Base-by-base conservation (phyloP, 2,113 vertebrate species). In the Dryoscopus gambensis region DNA sequence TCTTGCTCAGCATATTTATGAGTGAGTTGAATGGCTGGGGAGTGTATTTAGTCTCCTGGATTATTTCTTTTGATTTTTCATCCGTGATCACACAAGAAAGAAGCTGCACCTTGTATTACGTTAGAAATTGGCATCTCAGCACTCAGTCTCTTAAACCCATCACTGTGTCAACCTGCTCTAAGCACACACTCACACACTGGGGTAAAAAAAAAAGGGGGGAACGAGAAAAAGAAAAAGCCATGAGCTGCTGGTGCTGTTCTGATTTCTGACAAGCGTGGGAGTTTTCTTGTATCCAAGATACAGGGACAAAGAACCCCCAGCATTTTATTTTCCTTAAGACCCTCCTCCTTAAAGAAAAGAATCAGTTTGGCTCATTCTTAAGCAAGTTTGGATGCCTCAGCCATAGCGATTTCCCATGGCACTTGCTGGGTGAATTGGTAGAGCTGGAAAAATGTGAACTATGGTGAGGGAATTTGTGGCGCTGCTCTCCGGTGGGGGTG, bases 221-320 rank as follows among this genome's bases (percentile, higher is more conserved):
- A 22, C 68, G 42, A 52, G 71, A 62, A 80, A 85, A 67, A 82
- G 55, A 71, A 91, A 93, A 89, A 90, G 68, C 83, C 83, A 4
- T 52, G 86, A 93, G 87, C 81, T 89, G 69, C 91, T 75, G 68
- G 78, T 91, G 93, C 94, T 91, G 93, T 57, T 91, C 94, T 94
- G 44, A 64, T 92, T 95, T 90, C 81, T 97, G 96, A 97, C 84
- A 95, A 97, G 94, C 31, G 50, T 97, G 97, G 94, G 97, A 97
- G 93, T 96, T 97, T 96, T 96, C 96, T 93, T 19, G 85, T 97
- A 95, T 96, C 97, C 83, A 96, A 94, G 94, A 96, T 94, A 97
- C 95, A 14, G 75, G 89, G 93, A 98, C 97, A 97, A 98, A 98
- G 96, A 95, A 91, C 95, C 90, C 84, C 47, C 79, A 93, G 93